phyloP scores from a whole-genome alignment of 2,113 vertebrate genomes.

The Tenebrosternarchus preto region DNA sequence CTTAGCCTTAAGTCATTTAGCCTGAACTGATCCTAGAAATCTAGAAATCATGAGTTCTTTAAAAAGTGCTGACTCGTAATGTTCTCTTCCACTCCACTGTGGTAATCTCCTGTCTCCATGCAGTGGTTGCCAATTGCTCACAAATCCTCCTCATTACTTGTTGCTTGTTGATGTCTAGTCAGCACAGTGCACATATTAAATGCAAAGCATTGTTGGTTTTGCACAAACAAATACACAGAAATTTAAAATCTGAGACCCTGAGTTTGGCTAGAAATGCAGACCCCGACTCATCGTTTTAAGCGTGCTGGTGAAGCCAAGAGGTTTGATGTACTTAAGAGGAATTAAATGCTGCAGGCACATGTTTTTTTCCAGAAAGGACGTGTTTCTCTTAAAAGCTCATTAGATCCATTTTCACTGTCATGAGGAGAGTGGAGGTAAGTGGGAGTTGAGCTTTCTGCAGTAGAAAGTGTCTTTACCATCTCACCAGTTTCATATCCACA shows the following conservation, averaged over 20 bases:
- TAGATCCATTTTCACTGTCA: constrained; percentile 30
- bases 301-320: neutral
- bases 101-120: neutral
- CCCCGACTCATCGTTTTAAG: neutral
- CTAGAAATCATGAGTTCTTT: neutral
- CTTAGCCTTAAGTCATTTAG: neutral
- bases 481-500: constrained; percentile 23
- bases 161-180: neutral
- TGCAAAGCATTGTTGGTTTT: neutral
- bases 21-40: neutral
- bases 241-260: neutral
- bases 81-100: neutral
- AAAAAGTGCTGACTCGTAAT: no score
- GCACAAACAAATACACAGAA: neutral
- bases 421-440: constrained; percentile 10
- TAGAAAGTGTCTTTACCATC: neutral
- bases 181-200: neutral
- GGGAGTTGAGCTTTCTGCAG: neutral
- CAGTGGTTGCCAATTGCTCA: neutral
- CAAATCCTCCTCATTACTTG: neutral
- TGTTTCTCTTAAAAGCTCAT: constrained; percentile 45
- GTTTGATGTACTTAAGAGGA: constrained; percentile 12
- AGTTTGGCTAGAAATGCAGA: neutral
- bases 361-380: neutral
- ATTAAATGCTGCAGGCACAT: constrained; percentile 23